phyloP scores from a whole-genome alignment of 2,888 invertebrate species.

The Drosophila recens region DNA sequence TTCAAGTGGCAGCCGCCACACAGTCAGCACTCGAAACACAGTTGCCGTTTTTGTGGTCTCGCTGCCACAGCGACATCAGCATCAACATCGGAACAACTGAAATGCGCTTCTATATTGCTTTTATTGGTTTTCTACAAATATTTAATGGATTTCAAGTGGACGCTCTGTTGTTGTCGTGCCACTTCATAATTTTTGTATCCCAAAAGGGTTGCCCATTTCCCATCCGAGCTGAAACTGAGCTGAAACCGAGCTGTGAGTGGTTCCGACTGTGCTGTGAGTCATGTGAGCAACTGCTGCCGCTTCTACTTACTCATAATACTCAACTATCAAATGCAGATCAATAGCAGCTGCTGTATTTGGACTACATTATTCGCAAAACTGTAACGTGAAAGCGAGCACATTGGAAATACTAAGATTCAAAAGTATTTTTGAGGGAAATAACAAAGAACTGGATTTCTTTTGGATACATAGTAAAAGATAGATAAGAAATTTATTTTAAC shows the following conservation, averaged over 20 bases:
- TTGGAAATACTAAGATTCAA: not conserved
- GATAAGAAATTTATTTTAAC: too few species aligned
- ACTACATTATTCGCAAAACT: constrained; percentile 4
- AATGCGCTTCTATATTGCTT: constrained; percentile 64
- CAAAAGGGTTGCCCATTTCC: constrained; percentile 48
- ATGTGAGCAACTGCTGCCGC: constrained; percentile 40
- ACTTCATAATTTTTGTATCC: constrained; percentile 68
- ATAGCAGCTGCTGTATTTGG: constrained; percentile 39
- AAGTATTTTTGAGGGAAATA: too few species aligned
- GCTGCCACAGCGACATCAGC: constrained; percentile 46
- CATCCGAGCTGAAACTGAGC: not conserved
- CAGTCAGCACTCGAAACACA: constrained; percentile 58
- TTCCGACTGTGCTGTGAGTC: constrained; percentile 20
- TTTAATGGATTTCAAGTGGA: constrained; percentile 81
- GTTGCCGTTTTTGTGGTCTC: constrained; percentile 76
- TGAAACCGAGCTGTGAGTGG: not conserved
- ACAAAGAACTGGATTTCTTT: too few species aligned
- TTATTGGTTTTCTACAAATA: constrained; percentile 81
- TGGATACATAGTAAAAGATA: too few species aligned
- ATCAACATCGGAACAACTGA: constrained; percentile 14
- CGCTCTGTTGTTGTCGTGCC: constrained; percentile 75
- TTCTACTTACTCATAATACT: constrained; percentile 1
- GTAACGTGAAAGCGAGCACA: not conserved
- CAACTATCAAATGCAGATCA: constrained; percentile 17
- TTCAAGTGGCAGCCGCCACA: constrained; percentile 62